Percentiles rank a stretch among this genome's conserved stretches.
Evolutionary conservation across 2,888 invertebrate species (phyloP).

Genomic region (Petrophora chlorosata): DNA sequence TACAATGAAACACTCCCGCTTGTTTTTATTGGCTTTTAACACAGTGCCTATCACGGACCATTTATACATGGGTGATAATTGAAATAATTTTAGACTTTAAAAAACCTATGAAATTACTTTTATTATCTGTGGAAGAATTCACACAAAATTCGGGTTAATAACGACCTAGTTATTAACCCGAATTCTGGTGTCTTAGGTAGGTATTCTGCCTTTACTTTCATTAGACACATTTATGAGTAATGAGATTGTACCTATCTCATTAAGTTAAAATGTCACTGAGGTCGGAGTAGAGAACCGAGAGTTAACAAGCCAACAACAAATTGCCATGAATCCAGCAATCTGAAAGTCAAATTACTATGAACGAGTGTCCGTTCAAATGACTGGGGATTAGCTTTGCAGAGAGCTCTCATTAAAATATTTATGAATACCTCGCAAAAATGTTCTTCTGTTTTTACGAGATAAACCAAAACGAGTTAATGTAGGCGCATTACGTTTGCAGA

Average conservation of each 20-base stretch:
- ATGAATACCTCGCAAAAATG: slow-evolving; percentile 50
- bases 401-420: slow-evolving; percentile 61
- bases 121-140: too few species aligned
- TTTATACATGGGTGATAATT: background rate
- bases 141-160: too few species aligned
- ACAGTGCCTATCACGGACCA: background rate
- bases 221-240: too few species aligned
- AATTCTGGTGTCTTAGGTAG: too few species aligned
- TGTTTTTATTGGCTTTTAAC: slow-evolving; percentile 2
- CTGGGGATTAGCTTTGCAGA: slow-evolving; percentile 58
- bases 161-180: too few species aligned
- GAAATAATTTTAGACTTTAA: background rate
- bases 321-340: slow-evolving; percentile 49
- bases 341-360: slow-evolving; percentile 57
- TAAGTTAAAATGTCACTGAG: background rate
- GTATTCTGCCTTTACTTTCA: too few species aligned
- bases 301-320: slow-evolving; percentile 43
- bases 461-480: slow-evolving; percentile 31
- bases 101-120: too few species aligned
- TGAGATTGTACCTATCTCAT: background rate
- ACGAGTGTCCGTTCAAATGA: slow-evolving; percentile 56
- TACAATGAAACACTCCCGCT: slow-evolving; percentile 5
- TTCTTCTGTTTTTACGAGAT: slow-evolving; percentile 41
- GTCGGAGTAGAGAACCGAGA: slow-evolving; percentile 20
- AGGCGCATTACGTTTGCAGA: slow-evolving; percentile 22